Base-by-base conservation (phyloP, 2,888 invertebrate species). In the Scelioninae gen. 1 region DNA sequence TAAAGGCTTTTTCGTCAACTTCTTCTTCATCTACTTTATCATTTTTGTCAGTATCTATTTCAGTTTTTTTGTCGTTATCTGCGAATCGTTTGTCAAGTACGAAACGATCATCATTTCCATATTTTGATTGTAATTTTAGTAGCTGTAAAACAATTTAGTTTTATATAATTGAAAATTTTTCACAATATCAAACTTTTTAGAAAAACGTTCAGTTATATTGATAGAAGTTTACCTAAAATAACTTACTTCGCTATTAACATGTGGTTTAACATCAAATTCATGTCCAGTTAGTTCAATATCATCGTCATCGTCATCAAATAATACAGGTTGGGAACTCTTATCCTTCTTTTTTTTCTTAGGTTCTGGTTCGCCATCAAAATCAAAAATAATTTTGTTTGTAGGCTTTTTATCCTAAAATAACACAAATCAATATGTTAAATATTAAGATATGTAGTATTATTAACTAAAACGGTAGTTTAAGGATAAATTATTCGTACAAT, bases 21-120 rank as follows among this genome's bases (percentile, higher is more conserved):
- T 55, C 69, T 15, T 55, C 53, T 32, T 55, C 69, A 13, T 63
- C 53, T 16, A 31, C 31, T 66, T 56, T 34, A 29, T 31, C 29
- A 23, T 43, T 15, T 74, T 91, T 88, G 69, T 89, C 83, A 29
- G 88, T 85, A 63, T 87, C 85, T 10, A 84, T 88, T 79, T 86
- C 91, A 0, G 88, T 87, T 7, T 92, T 92, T 34, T 88, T 86
- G 7, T 93, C 92, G 15, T 94, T 94, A 60, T 96, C 95, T 62
- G 95, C 92, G 91, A 97, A 97, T 85, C 95, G 94, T 87, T 95
- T 94, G 92, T 96, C 96, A 88, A 97, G 93, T 85, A 93, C 93
- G 92, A 97, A 97, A 89, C 97, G 94, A 88, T 95, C 94, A 93
- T 97, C 97, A 90, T 95, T 94, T 90, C 95, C 95, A 92, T 94